Evolutionary conservation across 2,888 invertebrate genomes (phyloP), one percentile per base, ranked within the genome.

Genomic region (Sinhomidia bicolor): DNA sequence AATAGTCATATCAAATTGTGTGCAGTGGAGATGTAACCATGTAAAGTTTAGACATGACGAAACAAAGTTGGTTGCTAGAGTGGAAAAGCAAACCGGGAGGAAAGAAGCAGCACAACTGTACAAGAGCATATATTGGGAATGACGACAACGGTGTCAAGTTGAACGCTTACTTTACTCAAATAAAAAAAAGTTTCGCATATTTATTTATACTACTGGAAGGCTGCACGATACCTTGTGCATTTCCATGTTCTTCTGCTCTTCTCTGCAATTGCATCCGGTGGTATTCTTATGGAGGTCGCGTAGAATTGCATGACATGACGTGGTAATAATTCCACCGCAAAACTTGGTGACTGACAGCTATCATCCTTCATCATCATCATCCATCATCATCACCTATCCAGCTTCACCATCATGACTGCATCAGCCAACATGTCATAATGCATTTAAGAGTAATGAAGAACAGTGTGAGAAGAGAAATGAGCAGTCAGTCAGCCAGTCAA

Each of bases 101-200:
- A 68, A 54, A 68, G 82, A 60, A 82, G 68, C 81, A 68, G 51
- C 81, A 29, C 81, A 41, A 20, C 44, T 60, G n/a, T 51, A 47
- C 1, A 26, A 1, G 10, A 23, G 60, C 6, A 23, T 60, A 5
- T 20, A 23, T 60, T 9, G 23, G 60, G 17, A 36, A 0, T 9
- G 36, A 36, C 32, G 36, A 68, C 17, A 17, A 10, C 9, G 36
- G 68, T 36, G 68, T 68, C 68, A 68, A 36, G 68, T 68, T 68
- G 68, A 68, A 41, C 68, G 17, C 68, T 68, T 36, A 36, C 32
- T n/a, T 36, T 23, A 9, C 26, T 5, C 60, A 6, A 0, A 54
- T 1, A 54, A 54, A 29, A 62, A 62, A 57, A 26, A 5, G 51
- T 51, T 57, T 23, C 20, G 23, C 23, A 51, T 5, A 3, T n/a